These are phyloP conservation scores for Chymomyza amoena DNA, from an alignment of 2,888 invertebrate genomes.

Conservation along the genomic window DNA sequence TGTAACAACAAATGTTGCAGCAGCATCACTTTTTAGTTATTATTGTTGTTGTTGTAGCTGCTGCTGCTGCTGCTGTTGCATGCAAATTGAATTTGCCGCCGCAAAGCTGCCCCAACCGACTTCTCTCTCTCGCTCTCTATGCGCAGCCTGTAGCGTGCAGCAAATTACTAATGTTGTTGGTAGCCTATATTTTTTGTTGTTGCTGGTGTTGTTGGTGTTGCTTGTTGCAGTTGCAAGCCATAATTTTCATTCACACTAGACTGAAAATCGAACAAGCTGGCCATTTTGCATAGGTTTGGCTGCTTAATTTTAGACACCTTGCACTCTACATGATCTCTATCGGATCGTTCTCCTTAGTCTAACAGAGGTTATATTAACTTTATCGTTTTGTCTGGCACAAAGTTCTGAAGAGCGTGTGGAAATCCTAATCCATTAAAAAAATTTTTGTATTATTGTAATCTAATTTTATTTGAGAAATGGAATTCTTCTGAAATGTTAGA, in stretches of 20 bases:
- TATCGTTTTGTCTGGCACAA: too few relatives aligned
- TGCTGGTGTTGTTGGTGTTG: slow-evolving; percentile 7
- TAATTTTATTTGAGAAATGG: too few relatives aligned
- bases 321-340: not conserved
- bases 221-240: slow-evolving; percentile 20
- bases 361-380: too few relatives aligned
- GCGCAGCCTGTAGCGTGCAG: slow-evolving; percentile 3
- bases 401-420: too few relatives aligned
- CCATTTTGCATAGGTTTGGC: not conserved
- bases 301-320: not conserved
- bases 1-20: not conserved
- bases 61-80: slow-evolving; percentile 44
- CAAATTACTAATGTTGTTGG: slow-evolving; percentile 38
- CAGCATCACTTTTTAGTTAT: not conserved
- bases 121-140: slow-evolving; percentile 31
- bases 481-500: too few relatives aligned
- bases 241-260: slow-evolving; percentile 36
- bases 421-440: too few relatives aligned
- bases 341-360: too few relatives aligned
- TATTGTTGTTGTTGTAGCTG: slow-evolving; percentile 23
- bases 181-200: slow-evolving; percentile 8
- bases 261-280: slow-evolving; percentile 15
- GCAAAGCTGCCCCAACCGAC: not conserved
- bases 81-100: slow-evolving; percentile 67
- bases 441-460: too few relatives aligned